Evolutionary conservation across 2,797 vertebrate species (phyloP), one percentile per base, ranked within the genome.

Genomic region (Enteromius thamalakanensis): DNA sequence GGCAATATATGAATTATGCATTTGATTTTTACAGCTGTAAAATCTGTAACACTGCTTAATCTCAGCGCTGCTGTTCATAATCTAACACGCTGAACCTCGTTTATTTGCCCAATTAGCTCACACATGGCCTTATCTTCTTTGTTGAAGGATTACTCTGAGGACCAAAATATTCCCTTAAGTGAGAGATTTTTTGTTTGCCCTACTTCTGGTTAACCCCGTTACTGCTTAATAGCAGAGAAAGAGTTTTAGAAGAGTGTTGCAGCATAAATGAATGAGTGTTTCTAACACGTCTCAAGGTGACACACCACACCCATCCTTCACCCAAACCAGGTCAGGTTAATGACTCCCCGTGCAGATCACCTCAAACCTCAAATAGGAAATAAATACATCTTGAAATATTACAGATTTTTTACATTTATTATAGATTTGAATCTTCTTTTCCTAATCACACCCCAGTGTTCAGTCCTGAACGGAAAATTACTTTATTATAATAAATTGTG

Each of bases 31-130:
- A 19, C 45, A 71, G 14, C 69, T 37, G 42, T 23, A 19, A 55
- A 84, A 19, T 62, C 26, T 64, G 26, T 23, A 34, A 21, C 23
- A 32, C 37, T 21, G 55, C 37, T 80, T 19, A 55, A 6, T 55
- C 51, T 51, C n/a, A 53, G 53, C 10, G 42, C 40, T 82, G 14
- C 78, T 32, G 62, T 71, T 83, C 69, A 82, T 21, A 42, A 55
- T 29, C 26, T 55, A 78, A 82, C 42, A 67, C 51, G 17, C 2
- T 47, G 19, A 7, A 47, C 53, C 47, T 40, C 34, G 6, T 84
- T 29, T 76, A 80, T 86, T 86, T 86, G 42, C 79, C 51, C 78
- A 86, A 88, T 88, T 82, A 79, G 79, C 23, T 68, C 81, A 69
- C 23, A 77, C 87, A 74, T 32, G 60, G 21, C 23, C 42, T 84